Percentiles rank a stretch among this genome's conserved stretches.
Conservation (phyloP, 2,888 invertebrate genomes). For the Melanostoma scalare region DNA sequence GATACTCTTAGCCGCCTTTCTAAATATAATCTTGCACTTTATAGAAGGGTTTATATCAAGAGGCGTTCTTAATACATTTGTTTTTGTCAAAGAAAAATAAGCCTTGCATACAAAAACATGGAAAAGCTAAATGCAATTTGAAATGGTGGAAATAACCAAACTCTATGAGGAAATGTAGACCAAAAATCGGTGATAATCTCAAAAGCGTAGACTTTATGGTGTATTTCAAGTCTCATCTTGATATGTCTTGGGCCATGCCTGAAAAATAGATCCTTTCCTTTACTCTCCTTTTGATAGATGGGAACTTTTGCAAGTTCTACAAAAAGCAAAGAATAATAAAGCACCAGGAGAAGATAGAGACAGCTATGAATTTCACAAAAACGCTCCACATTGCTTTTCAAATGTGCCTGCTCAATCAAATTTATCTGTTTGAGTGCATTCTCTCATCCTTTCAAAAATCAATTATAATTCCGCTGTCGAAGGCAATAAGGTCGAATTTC, state of each 20-base stretch:
- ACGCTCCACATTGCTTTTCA: slow-evolving; percentile 1
- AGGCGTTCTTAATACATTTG: too few species aligned
- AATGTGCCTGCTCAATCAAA: slow-evolving; percentile 5
- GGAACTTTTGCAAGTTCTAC: background rate
- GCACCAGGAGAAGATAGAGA: background rate
- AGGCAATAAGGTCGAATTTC: too few species aligned
- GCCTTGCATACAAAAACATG: too few species aligned
- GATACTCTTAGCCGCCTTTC: too few species aligned
- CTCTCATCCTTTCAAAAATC: slow-evolving; percentile 8
- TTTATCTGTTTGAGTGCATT: background rate
- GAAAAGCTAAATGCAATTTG: too few species aligned
- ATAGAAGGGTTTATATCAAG: too few species aligned
- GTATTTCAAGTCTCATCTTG: slow-evolving; percentile 5
- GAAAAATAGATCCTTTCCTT: slow-evolving; percentile 7
- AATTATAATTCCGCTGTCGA: slow-evolving; percentile 1
- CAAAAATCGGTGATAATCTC: too few species aligned
- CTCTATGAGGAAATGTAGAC: too few species aligned
- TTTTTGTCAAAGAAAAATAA: too few species aligned
- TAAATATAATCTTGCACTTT: too few species aligned
- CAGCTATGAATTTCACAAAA: slow-evolving; percentile 5
- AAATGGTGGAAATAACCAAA: background rate
- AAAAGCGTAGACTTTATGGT: background rate
- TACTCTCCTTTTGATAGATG: slow-evolving; percentile 5
- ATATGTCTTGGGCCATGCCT: background rate
- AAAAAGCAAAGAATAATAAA: slow-evolving; percentile 6